phyloP scores from a whole-genome alignment of 2,797 vertebrate species.

The Sebastolobus altivelis region DNA sequence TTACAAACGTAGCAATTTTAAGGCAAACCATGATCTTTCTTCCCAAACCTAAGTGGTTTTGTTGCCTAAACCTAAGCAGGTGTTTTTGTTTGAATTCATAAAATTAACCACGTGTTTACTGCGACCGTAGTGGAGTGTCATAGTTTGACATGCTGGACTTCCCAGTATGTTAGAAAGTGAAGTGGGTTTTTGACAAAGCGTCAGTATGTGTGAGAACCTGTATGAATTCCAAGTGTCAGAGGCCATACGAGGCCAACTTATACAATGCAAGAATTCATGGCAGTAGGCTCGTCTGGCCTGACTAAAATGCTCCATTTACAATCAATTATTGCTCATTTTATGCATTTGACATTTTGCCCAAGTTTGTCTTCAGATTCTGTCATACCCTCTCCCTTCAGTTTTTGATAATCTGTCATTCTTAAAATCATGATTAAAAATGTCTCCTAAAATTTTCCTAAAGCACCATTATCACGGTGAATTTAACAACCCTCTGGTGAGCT shows the following conservation, averaged over 20 bases:
- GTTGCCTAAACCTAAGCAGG: too few species aligned
- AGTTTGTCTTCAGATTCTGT: conserved; percentile 3
- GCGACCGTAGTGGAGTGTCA: background rate
- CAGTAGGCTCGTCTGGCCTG: conserved; percentile 34
- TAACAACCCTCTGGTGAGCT: background rate
- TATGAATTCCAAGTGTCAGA: conserved; percentile 47
- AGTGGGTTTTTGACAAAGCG: background rate
- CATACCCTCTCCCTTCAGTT: background rate
- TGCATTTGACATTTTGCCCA: conserved; percentile 1
- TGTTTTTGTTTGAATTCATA: too few species aligned
- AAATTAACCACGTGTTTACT: background rate
- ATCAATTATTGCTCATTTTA: conserved; percentile 43
- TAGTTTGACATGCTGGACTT: background rate
- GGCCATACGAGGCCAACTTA: conserved; percentile 54
- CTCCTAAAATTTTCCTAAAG: conserved; percentile 1
- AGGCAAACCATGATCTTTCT: too few species aligned
- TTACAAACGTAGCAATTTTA: too few species aligned
- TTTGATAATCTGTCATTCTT: conserved; percentile 8
- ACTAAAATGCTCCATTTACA: conserved; percentile 44
- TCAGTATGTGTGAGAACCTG: background rate
- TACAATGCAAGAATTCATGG: conserved; percentile 68
- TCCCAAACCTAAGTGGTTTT: too few species aligned
- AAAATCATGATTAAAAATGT: conserved; percentile 15
- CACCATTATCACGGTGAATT: background rate
- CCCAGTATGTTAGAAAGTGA: background rate